Evolutionary conservation across 2,113 vertebrate genomes (phyloP), one percentile per base, ranked within the genome.

Genomic region (Gnathonemus echidnorhynchus): DNA sequence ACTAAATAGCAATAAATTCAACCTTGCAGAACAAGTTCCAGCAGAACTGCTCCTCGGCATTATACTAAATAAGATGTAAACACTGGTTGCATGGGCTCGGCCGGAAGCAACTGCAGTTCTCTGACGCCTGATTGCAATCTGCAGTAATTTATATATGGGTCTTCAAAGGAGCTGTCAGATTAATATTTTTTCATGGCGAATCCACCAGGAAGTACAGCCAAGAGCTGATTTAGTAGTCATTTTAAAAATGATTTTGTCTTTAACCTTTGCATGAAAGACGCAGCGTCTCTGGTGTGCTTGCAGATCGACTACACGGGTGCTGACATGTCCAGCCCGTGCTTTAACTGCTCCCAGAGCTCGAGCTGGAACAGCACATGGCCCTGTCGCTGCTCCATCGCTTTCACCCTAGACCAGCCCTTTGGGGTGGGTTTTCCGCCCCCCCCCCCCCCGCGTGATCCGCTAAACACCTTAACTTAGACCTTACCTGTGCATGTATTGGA

Each of bases 221-320:
- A 42, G 62, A 27, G 62, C 7, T 27, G 6, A 49, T 45, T 17
- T 35, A 80, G 45, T n/a, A 46, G 45, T 46, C 19, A 1, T 49
- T 24, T 35, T 13, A 17, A 15, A 8, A 46, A 46, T 50, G 21
- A 10, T 87, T 35, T 50, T 52, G 84, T 6, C 84, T 27, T 21
- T 45, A 21, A 19, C 39, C 17, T 2, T 35, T 21, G 31, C 7
- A 0, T 74, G n/a, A 74, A 35, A 13, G n/a, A 46, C 8, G 19
- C 19, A 56, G 53, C 74, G 2, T 42, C 92, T 21, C 19, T 90
- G 8, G 0, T 92, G 92, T 92, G 93, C 6, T 95, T 95, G 10
- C 91, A 99, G 98, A 96, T 99, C 91, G 98, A 99, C 93, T 99
- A 99, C 91, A 99, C 98, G 0, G 98, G 98, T 93, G 96, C 93